Percentiles rank a stretch among this genome's conserved stretches.
These are phyloP conservation scores for Smutsia gigantea DNA, from an alignment of 2,797 vertebrate genomes.

Conservation along the genomic window DNA sequence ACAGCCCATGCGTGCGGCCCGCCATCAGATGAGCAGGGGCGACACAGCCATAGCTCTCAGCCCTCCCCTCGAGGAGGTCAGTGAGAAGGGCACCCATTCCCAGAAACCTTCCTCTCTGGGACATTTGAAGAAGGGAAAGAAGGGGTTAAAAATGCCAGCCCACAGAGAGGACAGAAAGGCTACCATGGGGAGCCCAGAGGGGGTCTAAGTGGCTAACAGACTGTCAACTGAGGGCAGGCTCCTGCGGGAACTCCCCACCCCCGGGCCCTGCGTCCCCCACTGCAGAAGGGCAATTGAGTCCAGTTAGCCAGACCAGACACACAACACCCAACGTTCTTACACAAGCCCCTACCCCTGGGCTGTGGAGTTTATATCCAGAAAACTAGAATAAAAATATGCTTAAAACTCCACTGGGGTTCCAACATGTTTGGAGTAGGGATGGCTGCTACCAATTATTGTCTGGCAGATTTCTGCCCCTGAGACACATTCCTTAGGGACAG, in stretches of 20 bases:
- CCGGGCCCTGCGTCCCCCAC: background rate
- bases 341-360: background rate
- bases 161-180: background rate
- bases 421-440: background rate
- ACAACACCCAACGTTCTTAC: background rate
- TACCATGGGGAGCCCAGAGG: background rate
- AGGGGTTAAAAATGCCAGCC: background rate
- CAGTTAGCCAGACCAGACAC: background rate
- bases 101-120: background rate
- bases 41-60: background rate
- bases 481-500: background rate
- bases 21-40: too few relatives aligned
- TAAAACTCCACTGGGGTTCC: background rate
- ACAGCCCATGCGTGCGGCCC: accelerated
- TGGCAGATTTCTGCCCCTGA: background rate
- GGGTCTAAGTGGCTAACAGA: background rate
- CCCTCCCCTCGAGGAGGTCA: background rate
- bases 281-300: background rate
- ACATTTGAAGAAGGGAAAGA: background rate
- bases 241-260: background rate
- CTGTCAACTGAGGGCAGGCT: background rate
- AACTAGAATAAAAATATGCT: constrained; percentile 11
- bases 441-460: background rate
- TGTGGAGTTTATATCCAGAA: background rate
- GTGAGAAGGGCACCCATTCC: background rate